A percentile compares a stretch with the other conserved stretches of the same genome.
Conservation (phyloP, 2,113 vertebrate species). For the Larimichthys crocea region DNA sequence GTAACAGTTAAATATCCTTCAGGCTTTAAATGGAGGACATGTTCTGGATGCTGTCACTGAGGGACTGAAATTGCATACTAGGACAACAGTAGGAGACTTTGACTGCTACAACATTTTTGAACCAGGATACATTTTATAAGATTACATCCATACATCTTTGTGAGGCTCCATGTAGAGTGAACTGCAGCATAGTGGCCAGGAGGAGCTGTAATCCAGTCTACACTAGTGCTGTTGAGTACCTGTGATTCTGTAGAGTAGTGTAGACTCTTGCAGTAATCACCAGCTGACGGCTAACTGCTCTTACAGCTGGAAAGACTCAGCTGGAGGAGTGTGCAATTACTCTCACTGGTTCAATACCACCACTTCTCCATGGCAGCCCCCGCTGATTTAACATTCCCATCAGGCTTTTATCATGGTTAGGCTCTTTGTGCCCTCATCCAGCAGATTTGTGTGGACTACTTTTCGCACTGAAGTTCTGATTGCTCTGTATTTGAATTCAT, state of each 20-base stretch:
- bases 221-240: background rate
- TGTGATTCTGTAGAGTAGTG: background rate
- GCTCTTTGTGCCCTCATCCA: background rate
- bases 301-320: slow-evolving; percentile 13
- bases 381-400: background rate
- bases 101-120: background rate
- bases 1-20: background rate
- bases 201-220: background rate
- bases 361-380: slow-evolving; percentile 6
- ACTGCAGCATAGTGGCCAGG: background rate
- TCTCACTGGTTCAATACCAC: background rate
- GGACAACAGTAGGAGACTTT: background rate
- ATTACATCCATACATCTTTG: background rate
- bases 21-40: slow-evolving; percentile 36
- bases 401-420: background rate
- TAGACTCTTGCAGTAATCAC: slow-evolving; percentile 19
- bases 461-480: background rate
- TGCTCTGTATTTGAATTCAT: background rate
- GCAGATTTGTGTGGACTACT: background rate
- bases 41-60: slow-evolving; percentile 16
- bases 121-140: background rate
- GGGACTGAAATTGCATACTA: background rate
- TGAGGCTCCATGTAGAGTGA: background rate
- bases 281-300: slow-evolving; percentile 2
- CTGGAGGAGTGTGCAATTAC: slow-evolving; percentile 16